These are phyloP conservation scores for Semnopithecus entellus DNA, from an alignment of 2,113 vertebrate genomes.

Conservation along the genomic window DNA sequence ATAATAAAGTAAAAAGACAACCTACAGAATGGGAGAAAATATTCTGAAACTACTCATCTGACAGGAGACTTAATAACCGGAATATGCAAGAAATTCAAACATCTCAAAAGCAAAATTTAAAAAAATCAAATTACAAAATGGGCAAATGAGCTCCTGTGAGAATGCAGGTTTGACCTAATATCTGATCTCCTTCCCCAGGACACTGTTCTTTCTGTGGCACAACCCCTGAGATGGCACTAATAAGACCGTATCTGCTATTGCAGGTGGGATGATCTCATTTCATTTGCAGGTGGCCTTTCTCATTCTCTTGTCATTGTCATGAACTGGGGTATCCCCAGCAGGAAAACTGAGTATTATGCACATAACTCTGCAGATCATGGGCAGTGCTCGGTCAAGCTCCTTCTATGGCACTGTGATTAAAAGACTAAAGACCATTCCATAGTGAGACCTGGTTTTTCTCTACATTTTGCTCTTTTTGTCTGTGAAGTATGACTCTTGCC, in stretches of 20 bases:
- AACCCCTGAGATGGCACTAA: not conserved
- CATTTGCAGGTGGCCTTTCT: constrained; percentile 20
- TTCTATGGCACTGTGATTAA: not conserved
- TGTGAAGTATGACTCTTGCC: not conserved
- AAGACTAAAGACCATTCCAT: not conserved
- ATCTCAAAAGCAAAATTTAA: no score
- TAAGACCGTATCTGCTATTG: not conserved
- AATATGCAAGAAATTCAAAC: no score
- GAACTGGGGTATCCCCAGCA: no score
- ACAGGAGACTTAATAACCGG: no score
- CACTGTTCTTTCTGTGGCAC: not conserved
- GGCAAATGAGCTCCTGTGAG: not conserved
- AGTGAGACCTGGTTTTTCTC: not conserved
- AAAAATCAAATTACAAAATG: no score
- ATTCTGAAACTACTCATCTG: no score
- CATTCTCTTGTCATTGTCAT: not conserved
- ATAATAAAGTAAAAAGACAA: no score
- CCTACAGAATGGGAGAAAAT: no score
- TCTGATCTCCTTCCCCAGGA: not conserved
- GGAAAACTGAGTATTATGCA: not conserved
- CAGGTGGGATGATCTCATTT: not conserved
- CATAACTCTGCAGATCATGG: not conserved
- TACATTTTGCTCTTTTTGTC: not conserved
- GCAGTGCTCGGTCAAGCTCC: not conserved
- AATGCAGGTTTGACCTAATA: not conserved